These are phyloP conservation scores for Apistogramma diplotaenia DNA, from an alignment of 2,113 vertebrate species.

Conservation along the genomic window DNA sequence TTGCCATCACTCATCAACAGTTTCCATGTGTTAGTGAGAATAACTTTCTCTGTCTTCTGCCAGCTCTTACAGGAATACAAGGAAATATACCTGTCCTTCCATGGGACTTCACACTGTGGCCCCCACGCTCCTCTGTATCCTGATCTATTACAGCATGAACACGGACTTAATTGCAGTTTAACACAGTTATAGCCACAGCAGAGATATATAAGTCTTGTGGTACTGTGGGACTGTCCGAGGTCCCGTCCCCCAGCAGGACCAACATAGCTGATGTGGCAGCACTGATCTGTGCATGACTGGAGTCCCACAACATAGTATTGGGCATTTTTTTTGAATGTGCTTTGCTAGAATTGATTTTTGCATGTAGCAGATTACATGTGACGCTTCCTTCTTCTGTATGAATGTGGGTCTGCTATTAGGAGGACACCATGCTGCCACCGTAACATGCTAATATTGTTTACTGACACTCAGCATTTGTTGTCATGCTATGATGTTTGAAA, in stretches of 20 bases:
- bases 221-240: neutral
- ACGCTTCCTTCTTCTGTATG: neutral
- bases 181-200: constrained; percentile 43
- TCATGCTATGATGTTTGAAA: constrained; percentile 47
- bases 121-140: constrained; percentile 18
- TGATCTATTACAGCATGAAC: constrained; percentile 56
- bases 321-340: neutral
- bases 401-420: neutral
- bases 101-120: constrained; percentile 9
- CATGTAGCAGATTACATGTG: neutral
- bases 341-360: neutral
- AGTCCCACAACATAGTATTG: neutral
- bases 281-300: neutral
- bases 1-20: constrained; percentile 56
- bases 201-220: constrained; percentile 17
- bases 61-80: neutral
- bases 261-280: neutral
- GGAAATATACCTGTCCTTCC: neutral
- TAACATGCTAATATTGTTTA: constrained; percentile 47
- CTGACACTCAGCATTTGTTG: constrained; percentile 22
- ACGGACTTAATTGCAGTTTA: constrained; percentile 64
- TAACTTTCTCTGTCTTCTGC: neutral
- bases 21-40: constrained; percentile 26
- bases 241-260: neutral
- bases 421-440: neutral